These are phyloP conservation scores for Apogon talboti DNA, from an alignment of 2,797 vertebrate genomes.

Conservation along the genomic window DNA sequence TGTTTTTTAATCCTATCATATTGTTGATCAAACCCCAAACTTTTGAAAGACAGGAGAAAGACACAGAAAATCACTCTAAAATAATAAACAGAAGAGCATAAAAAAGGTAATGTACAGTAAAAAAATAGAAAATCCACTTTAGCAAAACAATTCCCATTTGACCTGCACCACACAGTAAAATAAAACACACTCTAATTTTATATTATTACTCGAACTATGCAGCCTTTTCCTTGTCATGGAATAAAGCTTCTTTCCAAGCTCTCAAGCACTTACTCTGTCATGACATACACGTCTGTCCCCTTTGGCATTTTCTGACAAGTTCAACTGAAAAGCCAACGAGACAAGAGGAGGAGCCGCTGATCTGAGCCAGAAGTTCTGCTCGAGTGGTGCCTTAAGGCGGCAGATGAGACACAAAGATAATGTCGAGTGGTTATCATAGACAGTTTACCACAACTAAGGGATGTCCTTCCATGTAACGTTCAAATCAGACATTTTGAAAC, in stretches of 20 bases:
- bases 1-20: not conserved
- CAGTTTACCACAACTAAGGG: constrained; percentile 42
- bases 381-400: constrained; percentile 60
- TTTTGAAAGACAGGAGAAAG: too few relatives aligned
- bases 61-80: too few relatives aligned
- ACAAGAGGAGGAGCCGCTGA: constrained; percentile 56
- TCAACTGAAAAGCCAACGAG: constrained; percentile 58
- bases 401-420: constrained; percentile 61
- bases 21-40: too few relatives aligned
- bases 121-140: too few relatives aligned
- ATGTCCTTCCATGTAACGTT: constrained; percentile 20
- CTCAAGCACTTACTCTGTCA: constrained; percentile 34
- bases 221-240: constrained; percentile 8
- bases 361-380: constrained; percentile 52
- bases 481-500: constrained; percentile 43
- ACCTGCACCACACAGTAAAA: too few relatives aligned
- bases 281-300: constrained; percentile 71
- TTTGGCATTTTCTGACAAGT: constrained; percentile 66
- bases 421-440: constrained; percentile 45
- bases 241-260: constrained; percentile 16
- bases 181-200: too few relatives aligned
- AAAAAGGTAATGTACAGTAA: too few relatives aligned
- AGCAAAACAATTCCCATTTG: too few relatives aligned
- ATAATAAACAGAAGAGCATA: too few relatives aligned
- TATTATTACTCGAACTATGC: too few relatives aligned